Percentiles rank a stretch among this genome's conserved stretches.
phyloP scores from a whole-genome alignment of 2,888 invertebrate species.

The Brachyptera risi region DNA sequence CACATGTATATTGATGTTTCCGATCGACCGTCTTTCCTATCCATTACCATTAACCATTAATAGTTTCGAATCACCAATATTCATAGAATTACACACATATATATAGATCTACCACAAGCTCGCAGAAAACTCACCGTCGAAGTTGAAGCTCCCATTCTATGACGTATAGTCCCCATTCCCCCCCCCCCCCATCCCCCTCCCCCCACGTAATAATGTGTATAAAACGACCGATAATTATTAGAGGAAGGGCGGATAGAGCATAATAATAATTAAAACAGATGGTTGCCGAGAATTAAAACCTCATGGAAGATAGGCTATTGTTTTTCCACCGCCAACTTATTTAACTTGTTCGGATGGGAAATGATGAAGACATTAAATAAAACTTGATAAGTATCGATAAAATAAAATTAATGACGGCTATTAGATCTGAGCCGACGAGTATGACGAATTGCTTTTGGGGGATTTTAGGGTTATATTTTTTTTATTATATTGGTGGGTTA shows the following conservation, averaged over 20 bases:
- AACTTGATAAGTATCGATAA: slow-evolving; percentile 4
- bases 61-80: too few species aligned
- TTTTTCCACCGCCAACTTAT: not conserved
- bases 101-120: not conserved
- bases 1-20: too few species aligned
- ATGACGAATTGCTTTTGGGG: not conserved
- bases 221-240: too few species aligned
- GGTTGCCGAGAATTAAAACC: not conserved
- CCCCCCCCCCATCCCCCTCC: too few species aligned
- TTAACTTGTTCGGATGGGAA: not conserved
- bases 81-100: too few species aligned
- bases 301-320: not conserved
- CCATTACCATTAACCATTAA: too few species aligned
- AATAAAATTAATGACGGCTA: slow-evolving; percentile 16
- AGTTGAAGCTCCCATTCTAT: too few species aligned
- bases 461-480: not conserved
- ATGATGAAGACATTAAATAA: slow-evolving; percentile 17
- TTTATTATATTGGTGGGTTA: too few species aligned
- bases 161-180: too few species aligned
- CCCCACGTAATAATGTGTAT: too few species aligned
- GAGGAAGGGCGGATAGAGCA: slow-evolving; percentile 1
- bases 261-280: slow-evolving; percentile 27
- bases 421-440: not conserved
- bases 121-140: slow-evolving; percentile 1
- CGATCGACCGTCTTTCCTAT: too few species aligned